Evolutionary conservation across 30 jellyfish, hydroid and myxozoan genomes (phyloP).

Genomic region (Clytia hemisphaerica): DNA sequence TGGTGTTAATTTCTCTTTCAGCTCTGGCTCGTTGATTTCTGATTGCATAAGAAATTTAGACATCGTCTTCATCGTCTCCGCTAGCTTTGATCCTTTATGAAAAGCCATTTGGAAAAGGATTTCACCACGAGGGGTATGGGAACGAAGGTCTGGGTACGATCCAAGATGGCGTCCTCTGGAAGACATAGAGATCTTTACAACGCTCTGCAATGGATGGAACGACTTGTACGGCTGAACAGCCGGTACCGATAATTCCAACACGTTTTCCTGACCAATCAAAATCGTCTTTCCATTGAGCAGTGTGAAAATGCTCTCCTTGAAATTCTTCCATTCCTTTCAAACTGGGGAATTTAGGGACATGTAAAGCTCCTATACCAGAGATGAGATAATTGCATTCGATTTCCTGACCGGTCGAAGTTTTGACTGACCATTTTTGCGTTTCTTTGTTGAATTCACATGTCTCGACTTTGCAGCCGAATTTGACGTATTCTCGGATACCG

Average conservation of each 20-base stretch:
- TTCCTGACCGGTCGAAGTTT: neutral
- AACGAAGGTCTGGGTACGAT: neutral
- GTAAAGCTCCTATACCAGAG: neutral
- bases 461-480: neutral
- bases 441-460: neutral
- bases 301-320: neutral
- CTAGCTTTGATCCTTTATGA: neutral
- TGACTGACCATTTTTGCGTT: neutral
- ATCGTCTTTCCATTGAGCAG: neutral
- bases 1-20: neutral
- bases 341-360: neutral
- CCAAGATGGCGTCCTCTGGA: conserved; percentile 3
- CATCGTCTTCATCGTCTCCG: neutral
- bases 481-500: conserved; percentile 1
- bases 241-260: neutral
- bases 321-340: neutral
- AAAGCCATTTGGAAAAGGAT: neutral
- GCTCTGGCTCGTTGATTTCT: neutral
- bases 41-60: neutral
- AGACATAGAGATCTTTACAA: neutral
- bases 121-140: neutral
- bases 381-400: neutral
- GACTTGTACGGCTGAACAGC: neutral
- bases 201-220: neutral
- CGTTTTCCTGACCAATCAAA: neutral